phyloP scores from a whole-genome alignment of 2,113 vertebrate genomes.

The Pseudonaja textilis region DNA sequence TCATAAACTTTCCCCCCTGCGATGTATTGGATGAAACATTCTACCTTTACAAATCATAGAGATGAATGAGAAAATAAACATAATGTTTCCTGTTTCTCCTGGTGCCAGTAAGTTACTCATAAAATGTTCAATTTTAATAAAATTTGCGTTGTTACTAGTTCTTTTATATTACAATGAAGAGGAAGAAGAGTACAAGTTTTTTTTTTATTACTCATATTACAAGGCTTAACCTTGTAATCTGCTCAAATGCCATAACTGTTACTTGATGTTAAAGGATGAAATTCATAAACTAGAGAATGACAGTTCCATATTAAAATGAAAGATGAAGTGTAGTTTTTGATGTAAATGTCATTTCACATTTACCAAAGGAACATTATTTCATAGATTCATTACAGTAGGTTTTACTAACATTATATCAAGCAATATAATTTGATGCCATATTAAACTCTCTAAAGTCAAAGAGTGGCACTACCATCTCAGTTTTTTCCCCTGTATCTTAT shows the following conservation, averaged over 20 bases:
- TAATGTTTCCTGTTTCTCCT: conserved; percentile 43
- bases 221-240: conserved; percentile 37
- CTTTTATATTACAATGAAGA: conserved; percentile 43
- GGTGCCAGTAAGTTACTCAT: conserved; percentile 34
- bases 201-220: conserved; percentile 37
- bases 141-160: conserved; percentile 47
- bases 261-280: conserved; percentile 46
- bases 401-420: conserved; percentile 30
- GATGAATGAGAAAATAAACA: conserved; percentile 44
- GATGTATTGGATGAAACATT: conserved; percentile 28
- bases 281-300: conserved; percentile 45
- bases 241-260: conserved; percentile 35
- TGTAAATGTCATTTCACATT: conserved; percentile 50
- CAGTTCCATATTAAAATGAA: conserved; percentile 24
- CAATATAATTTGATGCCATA: conserved; percentile 42
- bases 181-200: conserved; percentile 7
- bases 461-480: conserved; percentile 23
- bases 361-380: conserved; percentile 26
- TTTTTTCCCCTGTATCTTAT: conserved; percentile 7
- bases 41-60: conserved; percentile 41
- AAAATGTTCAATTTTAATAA: conserved; percentile 49
- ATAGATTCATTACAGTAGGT: conserved; percentile 34
- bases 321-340: conserved; percentile 42
- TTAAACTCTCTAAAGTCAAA: conserved; percentile 35
- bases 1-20: conserved; percentile 26